These are phyloP conservation scores for Ameiurus melas DNA, from an alignment of 2,113 vertebrate species.

Conservation along the genomic window DNA sequence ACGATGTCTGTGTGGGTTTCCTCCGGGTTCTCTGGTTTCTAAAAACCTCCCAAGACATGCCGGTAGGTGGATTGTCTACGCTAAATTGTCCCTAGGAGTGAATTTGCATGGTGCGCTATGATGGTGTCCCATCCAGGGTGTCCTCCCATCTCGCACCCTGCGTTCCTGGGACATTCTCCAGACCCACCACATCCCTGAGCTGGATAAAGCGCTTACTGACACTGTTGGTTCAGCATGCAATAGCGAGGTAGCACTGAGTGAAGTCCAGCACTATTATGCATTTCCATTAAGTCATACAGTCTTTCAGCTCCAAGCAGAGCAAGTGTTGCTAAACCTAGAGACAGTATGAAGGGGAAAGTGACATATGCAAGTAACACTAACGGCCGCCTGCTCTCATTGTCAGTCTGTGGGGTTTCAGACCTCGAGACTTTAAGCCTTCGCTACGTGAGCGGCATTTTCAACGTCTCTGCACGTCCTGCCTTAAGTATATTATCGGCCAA, in stretches of 20 bases:
- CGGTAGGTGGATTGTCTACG: background rate
- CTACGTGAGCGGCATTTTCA: conserved; percentile 88
- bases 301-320: background rate
- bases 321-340: background rate
- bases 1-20: background rate
- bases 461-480: conserved; percentile 80
- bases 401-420: conserved; percentile 73
- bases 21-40: background rate
- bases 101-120: background rate
- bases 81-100: background rate
- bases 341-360: background rate
- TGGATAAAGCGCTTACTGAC: background rate
- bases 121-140: background rate
- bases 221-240: background rate
- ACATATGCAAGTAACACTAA: conserved; percentile 77
- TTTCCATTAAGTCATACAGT: background rate
- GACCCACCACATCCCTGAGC: background rate
- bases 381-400: conserved; percentile 69
- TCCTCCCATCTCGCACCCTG: background rate
- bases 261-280: background rate
- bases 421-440: conserved; percentile 84
- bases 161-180: background rate
- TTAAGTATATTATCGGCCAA: conserved; percentile 98
- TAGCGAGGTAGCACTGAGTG: background rate
- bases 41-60: background rate